Evolutionary conservation across 2,888 invertebrate genomes (phyloP).

Genomic region (Tenthredo mesomela): DNA sequence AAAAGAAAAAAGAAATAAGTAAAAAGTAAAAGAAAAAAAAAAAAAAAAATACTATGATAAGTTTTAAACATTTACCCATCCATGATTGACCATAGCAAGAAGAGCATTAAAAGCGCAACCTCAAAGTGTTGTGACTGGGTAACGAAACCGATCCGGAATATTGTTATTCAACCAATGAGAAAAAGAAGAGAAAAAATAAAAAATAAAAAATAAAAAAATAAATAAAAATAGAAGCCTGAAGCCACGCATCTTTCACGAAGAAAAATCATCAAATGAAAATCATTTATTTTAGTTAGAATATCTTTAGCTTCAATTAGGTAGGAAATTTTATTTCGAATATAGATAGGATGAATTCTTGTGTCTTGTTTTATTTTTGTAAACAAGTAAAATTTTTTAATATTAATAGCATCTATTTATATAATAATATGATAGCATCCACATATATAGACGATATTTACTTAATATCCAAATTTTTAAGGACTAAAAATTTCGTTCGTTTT

Average conservation of each 20-base stretch:
- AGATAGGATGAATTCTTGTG: constrained; percentile 74
- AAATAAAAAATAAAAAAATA: not conserved
- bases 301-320: constrained; percentile 75
- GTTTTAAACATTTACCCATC: constrained; percentile 55
- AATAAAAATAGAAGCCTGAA: constrained; percentile 54
- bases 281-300: constrained; percentile 70
- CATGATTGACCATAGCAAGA: constrained; percentile 50
- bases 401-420: constrained; percentile 73
- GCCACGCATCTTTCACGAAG: constrained; percentile 59
- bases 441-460: constrained; percentile 65
- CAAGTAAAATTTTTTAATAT: constrained; percentile 68
- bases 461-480: constrained; percentile 63
- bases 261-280: constrained; percentile 60
- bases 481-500: constrained; percentile 58
- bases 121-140: constrained; percentile 52
- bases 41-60: constrained; percentile 51
- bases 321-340: constrained; percentile 76
- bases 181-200: constrained; percentile 47
- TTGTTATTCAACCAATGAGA: constrained; percentile 54
- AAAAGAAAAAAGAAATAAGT: not conserved
- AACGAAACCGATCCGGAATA: constrained; percentile 40
- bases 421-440: constrained; percentile 64
- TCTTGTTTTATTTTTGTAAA: constrained; percentile 74
- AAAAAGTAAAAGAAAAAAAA: too few species aligned
- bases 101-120: constrained; percentile 44